Percentiles rank a stretch among this genome's conserved stretches.
Conservation (phyloP, 1,140 invertebrate species). For the Trachelipus rathkii region DNA sequence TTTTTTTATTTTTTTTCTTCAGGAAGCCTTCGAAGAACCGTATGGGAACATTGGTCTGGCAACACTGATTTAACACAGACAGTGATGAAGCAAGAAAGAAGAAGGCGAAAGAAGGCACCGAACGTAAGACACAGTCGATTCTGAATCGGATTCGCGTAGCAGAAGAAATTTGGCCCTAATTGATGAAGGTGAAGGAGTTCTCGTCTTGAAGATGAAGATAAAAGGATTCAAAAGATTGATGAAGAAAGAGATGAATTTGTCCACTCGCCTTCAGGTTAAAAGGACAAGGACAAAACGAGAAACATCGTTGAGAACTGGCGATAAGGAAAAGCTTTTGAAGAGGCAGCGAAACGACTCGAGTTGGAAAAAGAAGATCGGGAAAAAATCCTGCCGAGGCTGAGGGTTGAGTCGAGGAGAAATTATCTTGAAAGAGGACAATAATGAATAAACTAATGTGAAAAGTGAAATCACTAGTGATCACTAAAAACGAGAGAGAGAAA, state of each 20-base stretch:
- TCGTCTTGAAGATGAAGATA: constrained; percentile 54
- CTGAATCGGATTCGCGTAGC: not conserved
- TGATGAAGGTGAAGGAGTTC: constrained; percentile 30
- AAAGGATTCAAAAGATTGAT: constrained; percentile 71
- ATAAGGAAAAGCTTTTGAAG: constrained; percentile 76
- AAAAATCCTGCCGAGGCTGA: constrained; percentile 77
- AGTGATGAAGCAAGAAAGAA: not conserved
- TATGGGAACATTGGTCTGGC: constrained; percentile 10
- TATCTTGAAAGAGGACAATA: constrained; percentile 93
- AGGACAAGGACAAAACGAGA: constrained; percentile 83
- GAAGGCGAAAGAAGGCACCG: constrained; percentile 11
- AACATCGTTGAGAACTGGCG: constrained; percentile 66
- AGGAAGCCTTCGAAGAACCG: not conserved
- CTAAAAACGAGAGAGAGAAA: constrained; percentile 78
- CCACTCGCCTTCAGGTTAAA: constrained; percentile 74
- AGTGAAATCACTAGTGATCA: constrained; percentile 94
- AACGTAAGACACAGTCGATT: constrained; percentile 33
- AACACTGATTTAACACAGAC: not conserved
- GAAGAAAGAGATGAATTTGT: constrained; percentile 93
- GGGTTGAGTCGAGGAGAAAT: constrained; percentile 84
- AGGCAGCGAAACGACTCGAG: constrained; percentile 86
- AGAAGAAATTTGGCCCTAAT: constrained; percentile 40
- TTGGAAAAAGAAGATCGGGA: constrained; percentile 78
- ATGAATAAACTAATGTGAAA: constrained; percentile 91
- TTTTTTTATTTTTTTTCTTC: not conserved